Base-by-base conservation (phyloP, 2,888 invertebrate genomes). In the Pyrocoelia pectoralis region DNA sequence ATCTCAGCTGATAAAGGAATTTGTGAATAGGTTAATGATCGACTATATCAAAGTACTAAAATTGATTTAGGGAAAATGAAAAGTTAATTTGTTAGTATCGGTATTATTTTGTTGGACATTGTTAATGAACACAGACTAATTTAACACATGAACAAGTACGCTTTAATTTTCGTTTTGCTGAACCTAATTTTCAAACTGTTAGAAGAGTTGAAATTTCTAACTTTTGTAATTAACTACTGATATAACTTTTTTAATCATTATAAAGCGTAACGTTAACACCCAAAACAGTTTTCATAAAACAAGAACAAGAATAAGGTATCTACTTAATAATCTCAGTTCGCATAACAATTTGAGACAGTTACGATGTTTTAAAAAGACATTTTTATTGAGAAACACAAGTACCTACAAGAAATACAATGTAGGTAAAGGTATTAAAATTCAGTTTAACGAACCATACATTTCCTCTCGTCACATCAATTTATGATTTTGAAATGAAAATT, bases 1-100 rank as follows among this genome's bases (percentile, higher is more conserved):
- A 58, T 53, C 57, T 48, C 56, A 52, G 15, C 56, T 56, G 56
- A 58, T 58, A 53, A 59, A 59, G 18, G 29, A 12, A 15, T 24
- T 13, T 43, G 43, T 15, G 24, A 24, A 33, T 33, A 33, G 33
- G 33, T 33, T 33, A 33, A 33, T 8, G n/a, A 33, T 8, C 33
- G 33, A 33, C 2, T 24, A 24, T 24, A 24, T n/a, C 33, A n/a
- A n/a, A 33, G 33, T n/a, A 33, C n/a, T n/a, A 33, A 33, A n/a
- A 8, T n/a, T 8, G 9, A 33, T 33, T 33, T 33, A 33, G n/a
- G 2, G 33, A n/a, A 33, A 33, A 33, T n/a, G 9, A 8, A n/a
- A 33, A n/a, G n/a, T n/a, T 33, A 33, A 8, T 33, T 33, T 33
- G 9, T n/a, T 33, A 33, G 10, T n/a, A 33, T 33, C 10, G n/a